phyloP scores from a whole-genome alignment of 2,113 vertebrate genomes.

The Struthio camelus region DNA sequence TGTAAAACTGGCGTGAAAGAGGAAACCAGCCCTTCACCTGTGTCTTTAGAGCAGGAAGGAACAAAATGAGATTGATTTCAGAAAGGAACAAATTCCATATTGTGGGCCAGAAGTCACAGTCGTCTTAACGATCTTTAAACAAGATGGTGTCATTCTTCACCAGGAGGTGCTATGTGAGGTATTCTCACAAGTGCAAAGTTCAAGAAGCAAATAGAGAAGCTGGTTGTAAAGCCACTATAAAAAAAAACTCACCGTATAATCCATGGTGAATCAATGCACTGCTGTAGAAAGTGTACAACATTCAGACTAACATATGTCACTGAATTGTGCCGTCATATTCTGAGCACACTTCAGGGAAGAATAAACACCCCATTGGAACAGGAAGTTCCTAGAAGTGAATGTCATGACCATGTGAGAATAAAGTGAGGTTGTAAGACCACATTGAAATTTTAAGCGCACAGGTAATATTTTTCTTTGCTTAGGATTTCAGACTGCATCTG shows the following conservation, averaged over 20 bases:
- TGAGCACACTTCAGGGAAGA: background rate
- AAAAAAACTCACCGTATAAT: background rate
- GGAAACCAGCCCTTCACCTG: background rate
- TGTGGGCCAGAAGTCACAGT: background rate
- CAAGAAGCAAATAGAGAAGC: background rate
- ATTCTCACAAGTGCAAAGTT: background rate
- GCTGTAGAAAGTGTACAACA: background rate
- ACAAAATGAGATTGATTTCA: background rate
- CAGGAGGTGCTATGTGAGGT: background rate
- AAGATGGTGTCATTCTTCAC: background rate
- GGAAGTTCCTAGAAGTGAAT: background rate
- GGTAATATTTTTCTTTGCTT: background rate
- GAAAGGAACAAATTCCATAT: rapidly evolving
- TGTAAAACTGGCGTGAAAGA: background rate
- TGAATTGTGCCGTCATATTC: background rate
- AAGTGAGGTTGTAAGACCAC: background rate
- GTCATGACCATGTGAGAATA: background rate
- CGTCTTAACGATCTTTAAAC: background rate
- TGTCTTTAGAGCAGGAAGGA: background rate
- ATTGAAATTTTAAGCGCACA: background rate
- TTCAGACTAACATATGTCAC: rapidly evolving
- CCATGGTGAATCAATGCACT: background rate
- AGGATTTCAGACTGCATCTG: background rate
- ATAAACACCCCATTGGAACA: background rate
- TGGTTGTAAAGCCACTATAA: background rate